Conservation (phyloP, 2,888 invertebrate species). For the Aromia moschata region DNA sequence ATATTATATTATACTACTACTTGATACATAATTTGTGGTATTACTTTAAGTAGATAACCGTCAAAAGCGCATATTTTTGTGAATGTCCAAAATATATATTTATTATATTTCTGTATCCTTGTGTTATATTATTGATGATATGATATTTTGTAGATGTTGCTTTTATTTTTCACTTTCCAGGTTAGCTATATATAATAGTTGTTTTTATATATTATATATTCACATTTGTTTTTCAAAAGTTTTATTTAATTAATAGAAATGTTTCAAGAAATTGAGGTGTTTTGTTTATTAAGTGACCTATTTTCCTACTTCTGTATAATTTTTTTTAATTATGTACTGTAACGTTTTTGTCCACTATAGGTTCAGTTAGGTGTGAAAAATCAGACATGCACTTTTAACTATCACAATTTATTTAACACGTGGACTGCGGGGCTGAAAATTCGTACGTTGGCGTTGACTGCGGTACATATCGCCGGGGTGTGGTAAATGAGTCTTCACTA, state of each 20-base stretch:
- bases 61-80: constrained; percentile 24
- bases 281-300: no score
- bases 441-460: no score
- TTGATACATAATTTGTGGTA: constrained; percentile 42
- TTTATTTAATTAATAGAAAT: constrained; percentile 61
- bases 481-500: no score
- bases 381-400: no score
- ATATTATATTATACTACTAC: constrained; percentile 29
- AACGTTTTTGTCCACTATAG: no score
- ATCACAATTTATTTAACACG: no score
- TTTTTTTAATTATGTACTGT: no score
- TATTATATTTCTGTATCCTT: constrained; percentile 23
- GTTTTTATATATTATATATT: constrained; percentile 55
- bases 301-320: no score
- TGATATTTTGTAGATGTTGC: constrained; percentile 39
- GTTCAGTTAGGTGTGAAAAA: no score
- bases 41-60: constrained; percentile 37
- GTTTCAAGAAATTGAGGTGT: constrained; percentile 52
- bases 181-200: constrained; percentile 53
- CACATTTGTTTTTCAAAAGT: constrained; percentile 55
- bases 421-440: no score
- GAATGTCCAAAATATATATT: constrained; percentile 12
- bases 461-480: no score
- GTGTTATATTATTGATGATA: constrained; percentile 24
- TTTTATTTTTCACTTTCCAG: constrained; percentile 49